Base-by-base conservation (phyloP, 2,113 vertebrate genomes). In the Platichthys stellatus region DNA sequence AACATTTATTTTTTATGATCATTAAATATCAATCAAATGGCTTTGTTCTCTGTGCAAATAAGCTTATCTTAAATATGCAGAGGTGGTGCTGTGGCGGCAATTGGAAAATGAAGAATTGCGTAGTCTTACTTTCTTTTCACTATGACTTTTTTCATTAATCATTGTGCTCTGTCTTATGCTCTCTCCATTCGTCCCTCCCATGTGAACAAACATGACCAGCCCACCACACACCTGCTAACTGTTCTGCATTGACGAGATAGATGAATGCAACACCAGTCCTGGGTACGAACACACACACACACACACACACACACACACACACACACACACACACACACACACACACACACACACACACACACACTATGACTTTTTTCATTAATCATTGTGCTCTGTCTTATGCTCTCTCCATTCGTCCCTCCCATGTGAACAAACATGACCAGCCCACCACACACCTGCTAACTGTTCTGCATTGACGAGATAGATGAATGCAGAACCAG, bases 11-110 rank as follows among this genome's bases (percentile, higher is more conserved):
- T 9, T 76, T 63, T 14, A 28, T 26, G 81, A 78, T 82, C 74
- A 86, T 81, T 84, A 81, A 84, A 84, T 73, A 80, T 73, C 73
- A 45, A 60, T 68, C 1, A 5, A 58, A 59, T 3, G 59, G 73
- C 62, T 86, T 88, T 89, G 82, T 82, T 87, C 51, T 77, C 74
- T 71, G 75, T 56, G 67, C 79, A 89, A 87, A 89, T 80, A 88
- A 60, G 69, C 78, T 84, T 87, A 88, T 89, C 75, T 17, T 73
- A 69, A 76, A 80, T 80, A 81, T 59, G 56, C 75, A 81, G 74
- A 56, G 53, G 5, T 15, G 10, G 68, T 2, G 10, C 31, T 0
- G 45, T 45, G 62, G 75, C 23, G 58, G 74, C 74, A 77, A 80
- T 67, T 74, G 65, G 74, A 86, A 86, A 88, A 65, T 62, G 69